Evolutionary conservation across 2,888 invertebrate genomes (phyloP).

Genomic region (Sinelater perroti): DNA sequence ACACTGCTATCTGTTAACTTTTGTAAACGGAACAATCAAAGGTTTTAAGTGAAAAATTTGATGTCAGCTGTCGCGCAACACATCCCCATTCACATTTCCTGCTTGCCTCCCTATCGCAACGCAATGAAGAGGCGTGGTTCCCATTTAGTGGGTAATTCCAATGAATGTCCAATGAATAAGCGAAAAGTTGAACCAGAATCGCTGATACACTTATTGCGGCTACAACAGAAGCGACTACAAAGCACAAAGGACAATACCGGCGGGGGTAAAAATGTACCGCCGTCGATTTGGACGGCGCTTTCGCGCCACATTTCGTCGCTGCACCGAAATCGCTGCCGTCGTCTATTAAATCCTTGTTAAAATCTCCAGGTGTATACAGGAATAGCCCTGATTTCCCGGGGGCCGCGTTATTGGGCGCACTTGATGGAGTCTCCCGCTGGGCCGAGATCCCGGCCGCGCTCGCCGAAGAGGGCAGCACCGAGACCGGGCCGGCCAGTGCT

Average conservation of each 20-base stretch:
- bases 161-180: constrained; percentile 14
- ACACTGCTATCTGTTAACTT: too few species aligned
- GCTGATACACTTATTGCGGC: constrained; percentile 21
- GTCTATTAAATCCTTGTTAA: constrained; percentile 44
- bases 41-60: too few species aligned
- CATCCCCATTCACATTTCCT: too few species aligned
- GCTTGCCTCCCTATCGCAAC: too few species aligned
- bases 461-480: constrained; percentile 26
- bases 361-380: constrained; percentile 44
- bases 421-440: constrained; percentile 45
- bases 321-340: constrained; percentile 11
- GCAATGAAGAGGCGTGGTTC: too few species aligned
- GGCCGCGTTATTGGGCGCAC: constrained; percentile 49
- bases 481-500: constrained; percentile 14
- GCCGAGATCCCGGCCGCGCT: constrained; percentile 41
- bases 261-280: constrained; percentile 5
- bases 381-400: constrained; percentile 51
- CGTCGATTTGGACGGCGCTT: constrained; percentile 4
- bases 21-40: too few species aligned
- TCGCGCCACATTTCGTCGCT: background rate
- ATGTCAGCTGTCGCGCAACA: too few species aligned
- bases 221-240: constrained; percentile 14
- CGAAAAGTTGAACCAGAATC: constrained; percentile 22
- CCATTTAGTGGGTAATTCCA: background rate
- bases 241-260: constrained; percentile 14